Base-by-base conservation (phyloP, 2,113 vertebrate genomes). In the Neomonachus schauinslandi region DNA sequence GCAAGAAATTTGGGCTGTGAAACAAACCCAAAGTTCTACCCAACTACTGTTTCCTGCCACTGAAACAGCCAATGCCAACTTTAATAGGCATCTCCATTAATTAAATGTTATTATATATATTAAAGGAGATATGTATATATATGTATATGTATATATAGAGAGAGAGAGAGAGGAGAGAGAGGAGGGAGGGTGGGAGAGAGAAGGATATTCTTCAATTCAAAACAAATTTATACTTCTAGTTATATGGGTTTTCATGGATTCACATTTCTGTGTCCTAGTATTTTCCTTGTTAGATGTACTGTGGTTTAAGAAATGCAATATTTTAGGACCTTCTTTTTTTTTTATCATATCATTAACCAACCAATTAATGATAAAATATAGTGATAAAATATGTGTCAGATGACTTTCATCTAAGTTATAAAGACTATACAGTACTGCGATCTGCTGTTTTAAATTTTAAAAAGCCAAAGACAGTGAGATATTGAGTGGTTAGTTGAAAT, bases 401-500 rank as follows among this genome's bases (percentile, higher is more conserved):
- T 63, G 49, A 63, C 16, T 88, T 79, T 76, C 18, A 59, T 22
- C 46, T 76, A 91, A 85, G 10, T 90, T 96, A 72, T 53, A 87
- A 93, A 92, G n/a, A 18, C 49, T 65, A 24, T 51, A 31, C 26
- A 63, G 39, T 28, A 7, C 51, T 84, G 36, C 46, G 18, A 74
- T 59, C 59, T 82, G 22, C 39, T 96, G 4, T 77, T 91, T 93
- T 90, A 57, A 81, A 46, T 77, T 76, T 53, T 33, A 69, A 95
- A 77, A 81, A 81, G 33, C 22, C n/a, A 49, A 80, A 93, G 5
- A 33, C 36, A 69, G 33, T 77, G 3, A 72, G 72, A 51, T 51
- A 87, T 31, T 74, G 36, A 87, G 28, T 77, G 42, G 71, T 69
- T 81, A 84, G 89, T 85, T 72, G 12, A 92, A 82, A 95, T 88